phyloP scores from a whole-genome alignment of 53 echinoderm and acorn worm genomes.

The Arbacia lixula region DNA sequence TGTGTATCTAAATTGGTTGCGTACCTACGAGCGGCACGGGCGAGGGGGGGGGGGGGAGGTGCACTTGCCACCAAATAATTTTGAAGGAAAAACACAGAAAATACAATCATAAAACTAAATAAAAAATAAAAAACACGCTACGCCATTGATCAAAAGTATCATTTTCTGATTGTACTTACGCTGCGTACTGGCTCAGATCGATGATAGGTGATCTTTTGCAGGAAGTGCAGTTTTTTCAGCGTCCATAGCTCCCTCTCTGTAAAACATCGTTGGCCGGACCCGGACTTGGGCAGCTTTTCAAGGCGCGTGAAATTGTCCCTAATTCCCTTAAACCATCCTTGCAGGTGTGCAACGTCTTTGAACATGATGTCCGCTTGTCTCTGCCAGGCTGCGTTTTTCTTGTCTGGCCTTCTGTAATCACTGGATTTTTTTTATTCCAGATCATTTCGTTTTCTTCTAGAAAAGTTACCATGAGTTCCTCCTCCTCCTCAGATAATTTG shows the following conservation, averaged over 20 bases:
- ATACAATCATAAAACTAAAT: neutral
- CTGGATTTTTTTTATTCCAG: slow-evolving; percentile 21
- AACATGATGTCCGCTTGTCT: slow-evolving; percentile 17
- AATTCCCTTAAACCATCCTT: slow-evolving; percentile 36
- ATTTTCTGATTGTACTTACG: slow-evolving; percentile 17
- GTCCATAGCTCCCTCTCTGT: no score
- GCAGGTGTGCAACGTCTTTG: slow-evolving; percentile 14
- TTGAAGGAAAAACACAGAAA: neutral
- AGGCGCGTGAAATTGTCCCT: slow-evolving; percentile 25
- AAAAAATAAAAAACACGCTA: no score
- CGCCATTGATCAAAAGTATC: no score
- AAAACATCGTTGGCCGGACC: no score
- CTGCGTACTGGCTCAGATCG: slow-evolving; percentile 27
- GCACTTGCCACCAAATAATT: no score
- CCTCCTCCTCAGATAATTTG: slow-evolving; percentile 30
- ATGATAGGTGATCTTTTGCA: slow-evolving; percentile 14
- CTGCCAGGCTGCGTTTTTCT: slow-evolving; percentile 31
- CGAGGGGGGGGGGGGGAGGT: no score
- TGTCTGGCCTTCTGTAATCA: slow-evolving; percentile 21
- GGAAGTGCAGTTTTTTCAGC: slow-evolving; percentile 17
- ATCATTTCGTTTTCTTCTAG: slow-evolving; percentile 28
- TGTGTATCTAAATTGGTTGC: no score
- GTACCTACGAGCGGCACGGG: no score
- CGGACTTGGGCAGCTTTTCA: slow-evolving; percentile 43
- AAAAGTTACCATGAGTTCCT: slow-evolving; percentile 20